These are phyloP conservation scores for Phyllotreta cruciferae DNA, from an alignment of 2,888 invertebrate genomes.

Conservation along the genomic window DNA sequence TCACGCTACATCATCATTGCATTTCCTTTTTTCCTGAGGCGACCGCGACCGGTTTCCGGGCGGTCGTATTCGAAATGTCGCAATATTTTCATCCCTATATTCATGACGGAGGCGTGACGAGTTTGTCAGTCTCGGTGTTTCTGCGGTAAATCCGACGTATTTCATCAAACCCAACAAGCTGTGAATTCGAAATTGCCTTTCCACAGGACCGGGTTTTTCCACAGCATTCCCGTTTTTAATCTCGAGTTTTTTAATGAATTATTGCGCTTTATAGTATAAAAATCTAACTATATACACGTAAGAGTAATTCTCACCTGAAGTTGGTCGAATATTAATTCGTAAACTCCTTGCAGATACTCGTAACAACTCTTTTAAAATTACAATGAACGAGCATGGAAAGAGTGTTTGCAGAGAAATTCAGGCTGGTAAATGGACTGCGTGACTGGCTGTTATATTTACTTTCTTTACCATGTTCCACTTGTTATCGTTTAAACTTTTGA, in stretches of 20 bases:
- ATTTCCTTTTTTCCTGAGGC: slow-evolving; percentile 15
- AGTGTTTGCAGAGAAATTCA: too few relatives aligned
- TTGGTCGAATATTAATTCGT: too few relatives aligned
- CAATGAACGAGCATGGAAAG: too few relatives aligned
- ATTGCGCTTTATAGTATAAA: neutral
- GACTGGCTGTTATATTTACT: too few relatives aligned
- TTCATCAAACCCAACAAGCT: slow-evolving; percentile 25
- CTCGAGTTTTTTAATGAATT: neutral
- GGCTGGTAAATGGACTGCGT: too few relatives aligned
- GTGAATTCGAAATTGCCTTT: slow-evolving; percentile 21
- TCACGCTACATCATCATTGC: slow-evolving; percentile 20
- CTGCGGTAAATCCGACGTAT: slow-evolving; percentile 26
- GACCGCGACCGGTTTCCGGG: neutral
- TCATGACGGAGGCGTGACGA: slow-evolving; percentile 28
- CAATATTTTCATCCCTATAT: slow-evolving; percentile 19
- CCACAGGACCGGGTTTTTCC: neutral
- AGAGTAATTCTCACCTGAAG: neutral
- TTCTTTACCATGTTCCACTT: too few relatives aligned
- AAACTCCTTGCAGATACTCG: too few relatives aligned
- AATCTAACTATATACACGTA: neutral
- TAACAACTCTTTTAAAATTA: too few relatives aligned
- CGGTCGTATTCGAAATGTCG: slow-evolving; percentile 10
- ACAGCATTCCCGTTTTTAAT: neutral
- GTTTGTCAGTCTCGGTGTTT: slow-evolving; percentile 25
- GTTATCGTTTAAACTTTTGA: too few relatives aligned